Conservation (phyloP, 2,797 vertebrate species). For the Myotis planiceps region DNA sequence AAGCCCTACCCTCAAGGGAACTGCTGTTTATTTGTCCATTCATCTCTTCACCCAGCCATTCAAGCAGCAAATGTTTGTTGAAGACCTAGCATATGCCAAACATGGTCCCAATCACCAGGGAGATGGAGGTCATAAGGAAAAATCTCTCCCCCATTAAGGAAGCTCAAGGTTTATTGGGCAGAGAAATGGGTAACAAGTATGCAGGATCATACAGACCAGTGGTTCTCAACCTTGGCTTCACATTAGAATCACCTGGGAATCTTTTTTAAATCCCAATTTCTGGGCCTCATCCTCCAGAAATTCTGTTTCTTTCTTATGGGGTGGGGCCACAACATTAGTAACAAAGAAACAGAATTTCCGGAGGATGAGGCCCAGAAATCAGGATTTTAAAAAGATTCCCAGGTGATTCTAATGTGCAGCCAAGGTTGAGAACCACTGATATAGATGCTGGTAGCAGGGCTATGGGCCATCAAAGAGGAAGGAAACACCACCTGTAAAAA, state of each 20-base stretch:
- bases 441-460: neutral
- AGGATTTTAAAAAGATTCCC: too few species aligned
- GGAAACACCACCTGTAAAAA: neutral
- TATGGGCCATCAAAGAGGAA: neutral
- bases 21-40: neutral
- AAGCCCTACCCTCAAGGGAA: neutral
- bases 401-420: too few species aligned
- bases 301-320: too few species aligned
- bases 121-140: neutral
- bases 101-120: neutral
- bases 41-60: neutral
- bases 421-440: too few species aligned
- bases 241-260: too few species aligned
- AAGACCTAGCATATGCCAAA: neutral
- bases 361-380: too few species aligned
- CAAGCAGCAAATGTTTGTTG: neutral
- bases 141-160: neutral
- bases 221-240: too few species aligned
- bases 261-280: too few species aligned
- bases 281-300: too few species aligned
- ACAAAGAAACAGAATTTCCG: too few species aligned
- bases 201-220: neutral
- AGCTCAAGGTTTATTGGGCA: neutral
- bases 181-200: neutral
- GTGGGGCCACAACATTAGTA: too few species aligned